phyloP scores from a whole-genome alignment of 2,797 vertebrate genomes.

The Psittacula derbiana region DNA sequence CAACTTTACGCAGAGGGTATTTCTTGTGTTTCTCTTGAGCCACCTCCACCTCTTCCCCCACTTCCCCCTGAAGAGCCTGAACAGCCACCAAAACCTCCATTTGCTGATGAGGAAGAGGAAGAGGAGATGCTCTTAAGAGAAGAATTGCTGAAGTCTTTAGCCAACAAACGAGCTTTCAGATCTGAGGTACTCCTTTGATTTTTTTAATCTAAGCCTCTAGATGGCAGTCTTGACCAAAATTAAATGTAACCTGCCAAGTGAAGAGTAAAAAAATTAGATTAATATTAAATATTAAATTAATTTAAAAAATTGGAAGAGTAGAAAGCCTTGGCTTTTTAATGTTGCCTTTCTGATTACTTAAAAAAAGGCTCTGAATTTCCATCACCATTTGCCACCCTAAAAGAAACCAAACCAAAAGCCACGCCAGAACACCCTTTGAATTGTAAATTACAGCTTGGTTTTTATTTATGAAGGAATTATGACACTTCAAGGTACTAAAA shows the following conservation, averaged over 20 bases:
- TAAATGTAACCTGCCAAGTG: background rate
- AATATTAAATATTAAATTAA: background rate
- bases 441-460: background rate
- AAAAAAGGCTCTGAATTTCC: background rate
- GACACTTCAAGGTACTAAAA: background rate
- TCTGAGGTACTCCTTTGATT: conserved; percentile 77
- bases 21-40: conserved; percentile 69
- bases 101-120: conserved; percentile 96
- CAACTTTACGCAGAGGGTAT: conserved; percentile 77
- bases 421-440: background rate
- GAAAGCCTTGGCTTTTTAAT: background rate
- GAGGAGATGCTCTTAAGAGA: conserved; percentile 97
- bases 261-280: background rate
- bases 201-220: conserved; percentile 45
- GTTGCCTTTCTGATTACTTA: background rate
- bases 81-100: conserved; percentile 93
- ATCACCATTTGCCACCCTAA: background rate
- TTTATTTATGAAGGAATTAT: background rate
- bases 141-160: conserved; percentile 93
- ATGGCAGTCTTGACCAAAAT: conserved; percentile 36
- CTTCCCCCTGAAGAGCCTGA: conserved; percentile 90
- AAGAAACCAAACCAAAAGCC: background rate
- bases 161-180: conserved; percentile 84
- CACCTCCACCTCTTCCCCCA: conserved; percentile 84
- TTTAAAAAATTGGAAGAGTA: background rate